Base-by-base conservation (phyloP, 1,140 invertebrate genomes). In the Drosophila paulistorum region DNA sequence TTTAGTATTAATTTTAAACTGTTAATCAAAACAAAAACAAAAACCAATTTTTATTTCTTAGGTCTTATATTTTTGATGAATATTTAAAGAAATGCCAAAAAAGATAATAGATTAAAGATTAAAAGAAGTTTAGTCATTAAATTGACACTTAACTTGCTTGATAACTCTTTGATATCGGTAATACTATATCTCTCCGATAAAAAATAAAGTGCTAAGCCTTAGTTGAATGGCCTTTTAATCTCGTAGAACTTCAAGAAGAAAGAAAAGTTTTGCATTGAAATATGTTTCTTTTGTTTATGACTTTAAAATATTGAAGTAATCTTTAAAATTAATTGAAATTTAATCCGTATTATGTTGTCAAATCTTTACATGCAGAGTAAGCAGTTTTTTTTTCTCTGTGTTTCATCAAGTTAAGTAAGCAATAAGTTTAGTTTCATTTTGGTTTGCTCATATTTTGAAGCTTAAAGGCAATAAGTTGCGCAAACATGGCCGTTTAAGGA, bases 401-500 rank as follows among this genome's bases (percentile, higher is more conserved):
- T 33, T 65, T 42, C 5, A 42, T 68, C 35, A 42, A 73, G 48
- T 42, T 14, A 41, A 60, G 58, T 72, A 69, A 60, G 75, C 64
- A 72, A 60, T 72, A 68, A 62, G 58, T 57, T 68, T 41, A 72
- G 71, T 74, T 48, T 30, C 7, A 30, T 30, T 42, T 45, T 26
- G 51, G 66, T 74, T 65, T 71, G 68, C 48, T 65, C 74, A 78
- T 77, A 78, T 65, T 72, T 78, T 72, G 61, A 78, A 68, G 68
- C 76, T 77, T 78, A 82, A 86, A 86, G 76, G 82, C 81, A 86
- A 78, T 78, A 86, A 59, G 82, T 71, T 85, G 55, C 60, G 76
- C 74, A 73, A 80, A 68, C 72, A 82, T 71, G 83, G 63, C 76
- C 58, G 51, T 86, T 86, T 72, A 79, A 78, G 81, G 67, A 65